A percentile compares a stretch with the other conserved stretches of the same genome.
These are phyloP conservation scores for Streptopelia turtur DNA, from an alignment of 2,797 vertebrate species.

Conservation along the genomic window DNA sequence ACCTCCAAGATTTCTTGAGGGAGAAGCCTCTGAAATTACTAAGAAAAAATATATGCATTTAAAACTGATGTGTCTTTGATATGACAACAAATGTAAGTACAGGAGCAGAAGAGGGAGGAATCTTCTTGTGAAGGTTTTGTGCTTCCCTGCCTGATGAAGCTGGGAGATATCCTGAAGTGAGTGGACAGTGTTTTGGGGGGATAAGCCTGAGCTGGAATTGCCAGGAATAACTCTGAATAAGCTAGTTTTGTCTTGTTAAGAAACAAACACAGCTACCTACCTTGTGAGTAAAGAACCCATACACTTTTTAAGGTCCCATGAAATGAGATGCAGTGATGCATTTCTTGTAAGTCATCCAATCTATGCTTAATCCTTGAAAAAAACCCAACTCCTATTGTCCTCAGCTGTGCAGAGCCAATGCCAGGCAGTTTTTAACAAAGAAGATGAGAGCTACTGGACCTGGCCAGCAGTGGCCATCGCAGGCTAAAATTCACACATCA, in stretches of 20 bases:
- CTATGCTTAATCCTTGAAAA: not conserved
- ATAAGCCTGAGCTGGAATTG: not conserved
- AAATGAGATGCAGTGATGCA: not conserved
- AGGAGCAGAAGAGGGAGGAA: not conserved
- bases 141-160: not conserved
- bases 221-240: not conserved
- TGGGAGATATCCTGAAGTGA: not conserved
- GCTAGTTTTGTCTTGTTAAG: not conserved
- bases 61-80: not conserved
- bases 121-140: not conserved
- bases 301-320: not conserved
- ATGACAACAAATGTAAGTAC: not conserved
- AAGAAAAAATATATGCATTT: not conserved
- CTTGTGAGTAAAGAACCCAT: not conserved
- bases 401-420: not conserved
- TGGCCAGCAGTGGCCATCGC: not conserved
- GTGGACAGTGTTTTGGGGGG: not conserved
- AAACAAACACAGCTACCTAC: not conserved
- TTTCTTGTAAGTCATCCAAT: not conserved
- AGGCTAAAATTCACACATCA: not conserved
- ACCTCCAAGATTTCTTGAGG: conserved; percentile 62
- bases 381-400: not conserved
- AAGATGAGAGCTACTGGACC: not conserved
- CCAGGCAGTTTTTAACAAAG: not conserved
- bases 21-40: not conserved